A percentile compares a stretch with the other conserved stretches of the same genome.
phyloP scores from a whole-genome alignment of 2,113 vertebrate genomes.

The Trichechus manatus region DNA sequence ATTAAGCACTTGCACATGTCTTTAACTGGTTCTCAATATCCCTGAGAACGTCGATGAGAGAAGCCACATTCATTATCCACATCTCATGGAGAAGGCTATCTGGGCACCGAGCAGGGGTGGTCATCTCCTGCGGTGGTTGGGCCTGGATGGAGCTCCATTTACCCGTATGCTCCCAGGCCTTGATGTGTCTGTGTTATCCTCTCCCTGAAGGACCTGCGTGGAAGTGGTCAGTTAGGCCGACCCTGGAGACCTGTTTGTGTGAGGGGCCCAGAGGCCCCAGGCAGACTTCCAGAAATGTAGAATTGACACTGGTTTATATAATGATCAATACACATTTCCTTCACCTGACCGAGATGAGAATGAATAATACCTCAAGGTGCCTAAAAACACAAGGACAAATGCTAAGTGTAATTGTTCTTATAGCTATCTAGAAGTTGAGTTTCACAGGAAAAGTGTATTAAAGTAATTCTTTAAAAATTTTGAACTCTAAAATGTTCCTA shows the following conservation, averaged over 20 bases:
- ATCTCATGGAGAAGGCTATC: neutral
- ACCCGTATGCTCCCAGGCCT: neutral
- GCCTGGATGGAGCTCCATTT: fast-evolving
- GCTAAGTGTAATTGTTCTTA: neutral
- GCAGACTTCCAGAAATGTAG: neutral
- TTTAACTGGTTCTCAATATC: neutral
- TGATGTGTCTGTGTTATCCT: neutral
- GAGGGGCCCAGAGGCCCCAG: neutral
- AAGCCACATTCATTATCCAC: neutral
- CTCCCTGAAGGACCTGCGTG: neutral
- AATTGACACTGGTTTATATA: neutral
- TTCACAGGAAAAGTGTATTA: neutral
- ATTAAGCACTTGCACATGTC: neutral
- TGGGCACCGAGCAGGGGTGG: neutral
- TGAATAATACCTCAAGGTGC: neutral
- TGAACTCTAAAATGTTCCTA: neutral
- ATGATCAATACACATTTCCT: neutral
- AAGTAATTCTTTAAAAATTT: neutral
- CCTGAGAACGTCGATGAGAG: neutral
- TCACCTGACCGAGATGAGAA: neutral
- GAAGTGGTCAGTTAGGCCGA: neutral
- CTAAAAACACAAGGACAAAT: neutral
- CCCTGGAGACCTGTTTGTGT: neutral
- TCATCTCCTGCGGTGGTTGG: fast-evolving
- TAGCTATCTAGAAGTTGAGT: neutral